Base-by-base conservation (phyloP, 2,797 vertebrate genomes). In the Sebastes kiyomatsui region DNA sequence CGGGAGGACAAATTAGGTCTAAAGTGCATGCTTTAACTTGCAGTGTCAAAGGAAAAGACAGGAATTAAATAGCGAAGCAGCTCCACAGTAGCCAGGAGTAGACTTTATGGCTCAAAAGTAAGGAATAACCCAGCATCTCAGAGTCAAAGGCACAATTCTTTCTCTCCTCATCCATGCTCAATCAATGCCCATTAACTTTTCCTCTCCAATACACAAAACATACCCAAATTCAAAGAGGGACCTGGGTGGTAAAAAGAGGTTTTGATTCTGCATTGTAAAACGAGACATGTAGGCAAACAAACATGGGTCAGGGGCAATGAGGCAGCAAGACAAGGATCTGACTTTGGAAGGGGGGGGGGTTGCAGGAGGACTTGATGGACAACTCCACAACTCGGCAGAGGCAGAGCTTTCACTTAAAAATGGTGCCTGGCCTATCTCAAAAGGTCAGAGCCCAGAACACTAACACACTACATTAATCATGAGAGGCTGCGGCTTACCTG, bases 341-440 rank as follows among this genome's bases (percentile, higher is more conserved):
- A 87, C 85, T 87, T 86, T 82, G 68, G 74, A 65, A 70, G 82
- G 80, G 83, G 30, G 81, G 67, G 55, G 85, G 82, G 73, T 49
- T 73, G 80, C 84, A 85, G 70, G 82, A 90, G 87, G 88, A 87
- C 88, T 92, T 95, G 94, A 96, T 94, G 94, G 94, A 96, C 95
- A 96, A 95, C 92, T 94, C 90, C 77, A 81, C 91, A 90, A 90
- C 90, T 90, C 84, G 78, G 90, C 92, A 86, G 92, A 94, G 92
- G 93, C 94, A 93, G 88, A 94, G 93, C 94, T 95, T 96, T 96
- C 94, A 95, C 95, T 96, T 94, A 95, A 95, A 94, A 95, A 96
- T 95, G 94, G 94, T 91, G 94, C 95, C 95, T 96, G 95, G 93
- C 94, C 94, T 95, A 93, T 96, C 94, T 96, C 94, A 96, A 96